Evolutionary conservation across 2,113 vertebrate genomes (phyloP).

Genomic region (Sander vitreus): DNA sequence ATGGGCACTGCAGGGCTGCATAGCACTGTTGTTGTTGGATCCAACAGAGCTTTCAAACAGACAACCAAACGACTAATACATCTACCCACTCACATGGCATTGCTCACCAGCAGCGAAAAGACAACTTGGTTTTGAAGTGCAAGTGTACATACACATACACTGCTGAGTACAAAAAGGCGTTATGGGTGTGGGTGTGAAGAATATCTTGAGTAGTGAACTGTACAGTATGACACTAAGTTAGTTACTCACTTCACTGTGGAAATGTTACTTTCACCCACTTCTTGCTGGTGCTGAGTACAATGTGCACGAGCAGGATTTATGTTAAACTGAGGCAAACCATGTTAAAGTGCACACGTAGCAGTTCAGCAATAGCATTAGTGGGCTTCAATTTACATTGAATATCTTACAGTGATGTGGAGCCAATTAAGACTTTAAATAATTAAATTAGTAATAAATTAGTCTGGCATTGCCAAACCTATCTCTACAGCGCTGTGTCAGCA

Average conservation of each 20-base stretch:
- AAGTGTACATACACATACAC: neutral
- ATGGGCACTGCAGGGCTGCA: neutral
- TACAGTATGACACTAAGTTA: neutral
- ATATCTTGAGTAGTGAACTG: slow-evolving; percentile 4
- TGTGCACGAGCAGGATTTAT: neutral
- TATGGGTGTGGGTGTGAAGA: slow-evolving; percentile 21
- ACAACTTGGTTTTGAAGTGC: slow-evolving; percentile 19
- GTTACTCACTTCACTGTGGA: neutral
- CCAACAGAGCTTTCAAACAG: neutral
- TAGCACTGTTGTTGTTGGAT: neutral
- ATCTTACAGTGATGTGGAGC: neutral
- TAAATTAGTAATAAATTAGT: neutral
- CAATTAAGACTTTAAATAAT: slow-evolving; percentile 1
- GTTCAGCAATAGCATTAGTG: neutral
- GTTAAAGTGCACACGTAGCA: neutral
- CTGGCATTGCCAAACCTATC: no score
- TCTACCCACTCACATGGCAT: slow-evolving; percentile 35
- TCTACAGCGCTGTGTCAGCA: no score
- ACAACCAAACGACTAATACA: slow-evolving; percentile 18
- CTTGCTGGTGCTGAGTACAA: neutral
- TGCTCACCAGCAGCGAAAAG: slow-evolving; percentile 35
- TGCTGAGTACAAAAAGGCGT: neutral
- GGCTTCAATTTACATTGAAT: neutral
- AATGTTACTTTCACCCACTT: slow-evolving; percentile 4
- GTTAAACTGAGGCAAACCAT: neutral